phyloP scores from a whole-genome alignment of 2,888 invertebrate species.

The Sabatieria punctata region DNA sequence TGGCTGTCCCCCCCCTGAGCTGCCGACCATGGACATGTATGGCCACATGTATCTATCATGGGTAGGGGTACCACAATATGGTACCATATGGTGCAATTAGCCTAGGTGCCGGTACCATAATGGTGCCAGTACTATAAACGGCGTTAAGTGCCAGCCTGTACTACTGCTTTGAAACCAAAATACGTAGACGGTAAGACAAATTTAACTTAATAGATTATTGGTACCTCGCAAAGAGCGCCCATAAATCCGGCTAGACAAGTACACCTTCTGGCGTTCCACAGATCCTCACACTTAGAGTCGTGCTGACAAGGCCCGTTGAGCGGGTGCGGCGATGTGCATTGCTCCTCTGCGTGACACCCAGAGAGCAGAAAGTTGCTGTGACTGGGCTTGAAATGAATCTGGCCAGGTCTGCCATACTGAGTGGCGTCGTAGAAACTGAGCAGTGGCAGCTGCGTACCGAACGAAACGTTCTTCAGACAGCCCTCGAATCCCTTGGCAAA shows the following conservation, averaged over 20 bases:
- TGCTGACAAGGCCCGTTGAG: conserved; percentile 22
- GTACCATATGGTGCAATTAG: no score
- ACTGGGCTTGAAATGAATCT: not conserved
- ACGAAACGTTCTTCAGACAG: not conserved
- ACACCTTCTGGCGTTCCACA: conserved; percentile 55
- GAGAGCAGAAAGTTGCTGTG: not conserved
- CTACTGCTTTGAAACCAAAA: no score
- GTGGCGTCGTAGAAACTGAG: not conserved
- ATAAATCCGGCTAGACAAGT: conserved; percentile 81
- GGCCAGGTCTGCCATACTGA: not conserved
- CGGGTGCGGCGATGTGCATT: conserved; percentile 12
- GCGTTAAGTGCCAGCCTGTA: no score
- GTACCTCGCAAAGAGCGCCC: conserved; percentile 68
- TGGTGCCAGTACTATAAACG: no score
- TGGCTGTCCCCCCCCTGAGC: no score
- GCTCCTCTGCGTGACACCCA: not conserved
- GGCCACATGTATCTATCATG: no score
- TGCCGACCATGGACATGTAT: no score
- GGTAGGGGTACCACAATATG: no score
- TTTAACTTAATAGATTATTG: no score
- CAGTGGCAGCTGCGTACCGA: not conserved
- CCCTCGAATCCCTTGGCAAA: not conserved
- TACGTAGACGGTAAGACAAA: no score
- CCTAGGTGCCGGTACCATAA: no score
- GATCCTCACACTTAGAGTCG: conserved; percentile 16